Conservation (phyloP, 2,888 invertebrate species). For the Escarpia spicata region DNA sequence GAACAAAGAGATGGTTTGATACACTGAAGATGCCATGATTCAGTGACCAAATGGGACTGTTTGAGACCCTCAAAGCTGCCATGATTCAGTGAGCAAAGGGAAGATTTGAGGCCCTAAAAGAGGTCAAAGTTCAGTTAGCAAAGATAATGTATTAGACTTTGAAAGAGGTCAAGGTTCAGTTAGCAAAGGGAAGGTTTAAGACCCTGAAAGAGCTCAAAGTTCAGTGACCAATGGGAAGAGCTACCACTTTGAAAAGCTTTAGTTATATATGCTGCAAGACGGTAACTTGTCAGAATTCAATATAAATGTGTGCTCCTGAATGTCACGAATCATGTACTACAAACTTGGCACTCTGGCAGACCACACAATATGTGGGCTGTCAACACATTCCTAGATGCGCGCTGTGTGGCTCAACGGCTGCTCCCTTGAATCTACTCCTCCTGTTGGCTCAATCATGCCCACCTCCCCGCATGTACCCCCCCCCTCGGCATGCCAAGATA, state of each 20-base stretch:
- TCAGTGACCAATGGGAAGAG: too few species aligned
- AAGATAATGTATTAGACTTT: too few species aligned
- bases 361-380: background rate
- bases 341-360: background rate
- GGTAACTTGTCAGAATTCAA: background rate
- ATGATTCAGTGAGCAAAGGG: too few species aligned
- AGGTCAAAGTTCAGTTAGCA: too few species aligned
- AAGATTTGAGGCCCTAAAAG: too few species aligned
- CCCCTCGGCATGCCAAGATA: background rate
- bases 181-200: background rate
- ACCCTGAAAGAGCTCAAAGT: too few species aligned
- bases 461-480: background rate
- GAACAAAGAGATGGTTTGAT: too few species aligned
- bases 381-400: background rate
- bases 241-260: background rate
- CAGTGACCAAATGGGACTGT: too few species aligned
- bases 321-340: background rate
- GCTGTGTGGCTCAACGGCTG: background rate
- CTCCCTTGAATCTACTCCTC: background rate
- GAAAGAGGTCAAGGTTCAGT: background rate
- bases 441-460: background rate
- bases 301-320: background rate
- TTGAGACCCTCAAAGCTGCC: too few species aligned
- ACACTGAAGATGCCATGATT: too few species aligned
- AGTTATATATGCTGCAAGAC: background rate